Evolutionary conservation across 2,797 vertebrate genomes (phyloP).

Genomic region (Sphenodon punctatus): DNA sequence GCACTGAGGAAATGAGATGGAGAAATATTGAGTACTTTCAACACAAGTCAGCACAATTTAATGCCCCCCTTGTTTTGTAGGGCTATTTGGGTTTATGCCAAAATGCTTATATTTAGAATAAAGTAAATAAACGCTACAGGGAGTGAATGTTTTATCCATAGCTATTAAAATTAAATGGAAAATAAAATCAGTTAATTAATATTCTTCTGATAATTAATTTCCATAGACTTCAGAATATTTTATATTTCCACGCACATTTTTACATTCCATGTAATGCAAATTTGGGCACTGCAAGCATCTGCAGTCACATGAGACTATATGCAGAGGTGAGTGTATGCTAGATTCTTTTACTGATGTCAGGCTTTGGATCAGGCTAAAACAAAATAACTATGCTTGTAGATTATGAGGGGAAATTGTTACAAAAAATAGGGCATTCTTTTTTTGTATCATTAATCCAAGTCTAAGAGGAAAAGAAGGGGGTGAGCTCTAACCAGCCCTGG

Average conservation of each 20-base stretch:
- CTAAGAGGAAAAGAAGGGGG: no score
- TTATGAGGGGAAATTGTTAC: neutral
- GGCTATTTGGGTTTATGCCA: conserved; percentile 14
- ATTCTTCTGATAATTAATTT: conserved; percentile 45
- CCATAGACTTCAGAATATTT: neutral
- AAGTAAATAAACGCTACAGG: conserved; percentile 46
- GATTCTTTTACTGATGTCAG: no score
- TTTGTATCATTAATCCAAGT: no score
- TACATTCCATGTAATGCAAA: neutral
- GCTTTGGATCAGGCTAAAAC: neutral
- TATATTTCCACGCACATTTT: conserved; percentile 28
- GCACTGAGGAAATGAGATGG: conserved; percentile 58
- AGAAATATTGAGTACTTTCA: conserved; percentile 55
- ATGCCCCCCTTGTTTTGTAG: conserved; percentile 24
- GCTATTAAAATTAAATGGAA: conserved; percentile 56
- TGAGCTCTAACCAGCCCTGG: neutral
- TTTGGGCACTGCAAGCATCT: conserved; percentile 34
- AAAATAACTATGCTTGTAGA: neutral
- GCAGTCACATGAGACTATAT: conserved; percentile 2
- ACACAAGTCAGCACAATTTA: conserved; percentile 27
- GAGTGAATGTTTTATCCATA: conserved; percentile 40
- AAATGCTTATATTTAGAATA: conserved; percentile 44
- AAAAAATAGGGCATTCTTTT: no score
- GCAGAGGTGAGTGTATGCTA: conserved; percentile 7
- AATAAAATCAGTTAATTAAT: conserved; percentile 43